Evolutionary conservation across 2,888 invertebrate species (phyloP).

Genomic region (Melinaea marsaeus): DNA sequence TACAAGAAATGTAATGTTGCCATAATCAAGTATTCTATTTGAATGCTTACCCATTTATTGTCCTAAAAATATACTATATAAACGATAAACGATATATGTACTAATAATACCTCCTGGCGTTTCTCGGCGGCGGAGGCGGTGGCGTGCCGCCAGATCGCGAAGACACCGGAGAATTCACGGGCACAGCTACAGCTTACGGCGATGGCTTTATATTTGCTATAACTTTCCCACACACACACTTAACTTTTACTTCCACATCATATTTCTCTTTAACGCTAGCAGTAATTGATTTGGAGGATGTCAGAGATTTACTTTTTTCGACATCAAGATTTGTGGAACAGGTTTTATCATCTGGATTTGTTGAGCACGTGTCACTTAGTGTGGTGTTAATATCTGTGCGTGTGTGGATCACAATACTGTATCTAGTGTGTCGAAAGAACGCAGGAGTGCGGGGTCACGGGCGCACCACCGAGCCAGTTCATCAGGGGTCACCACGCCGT

Average conservation of each 20-base stretch:
- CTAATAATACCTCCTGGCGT: conserved; percentile 19
- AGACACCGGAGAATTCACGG: conserved; percentile 5
- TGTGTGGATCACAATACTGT: conserved; percentile 82
- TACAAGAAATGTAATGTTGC: too few species aligned
- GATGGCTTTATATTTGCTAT: conserved; percentile 13
- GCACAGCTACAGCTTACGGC: conserved; percentile 10
- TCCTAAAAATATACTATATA: too few species aligned
- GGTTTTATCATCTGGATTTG: not conserved
- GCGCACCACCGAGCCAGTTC: conserved; percentile 88
- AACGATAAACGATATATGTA: not conserved
- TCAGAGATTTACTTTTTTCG: conserved; percentile 4
- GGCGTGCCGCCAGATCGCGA: conserved; percentile 21
- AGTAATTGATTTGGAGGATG: conserved; percentile 11
- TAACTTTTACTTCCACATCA: not conserved
- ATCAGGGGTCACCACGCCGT: conserved; percentile 88
- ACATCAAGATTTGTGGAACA: conserved; percentile 4
- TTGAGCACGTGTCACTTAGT: conserved; percentile 5
- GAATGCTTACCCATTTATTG: too few species aligned
- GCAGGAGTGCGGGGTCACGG: conserved; percentile 83
- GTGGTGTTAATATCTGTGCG: conserved; percentile 3
- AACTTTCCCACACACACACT: conserved; percentile 7
- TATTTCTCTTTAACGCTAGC: not conserved
- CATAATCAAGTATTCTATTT: too few species aligned
- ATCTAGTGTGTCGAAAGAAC: conserved; percentile 85
- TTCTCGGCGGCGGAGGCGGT: conserved; percentile 31